Base-by-base conservation (phyloP, 2,113 vertebrate genomes). In the Lepidothrix coronata region DNA sequence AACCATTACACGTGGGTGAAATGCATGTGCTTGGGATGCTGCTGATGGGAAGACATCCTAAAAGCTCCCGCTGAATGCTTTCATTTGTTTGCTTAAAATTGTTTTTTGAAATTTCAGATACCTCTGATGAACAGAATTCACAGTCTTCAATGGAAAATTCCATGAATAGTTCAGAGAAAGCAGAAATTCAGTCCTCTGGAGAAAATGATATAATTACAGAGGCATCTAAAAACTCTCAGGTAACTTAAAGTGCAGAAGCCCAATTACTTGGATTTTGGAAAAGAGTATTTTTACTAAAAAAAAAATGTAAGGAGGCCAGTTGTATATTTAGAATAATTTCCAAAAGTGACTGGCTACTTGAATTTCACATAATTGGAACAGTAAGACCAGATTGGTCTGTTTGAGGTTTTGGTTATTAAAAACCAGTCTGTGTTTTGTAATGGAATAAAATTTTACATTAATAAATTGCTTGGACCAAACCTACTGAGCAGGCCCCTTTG, bases 181-280 rank as follows among this genome's bases (percentile, higher is more conserved):
- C 97, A 87, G 99, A 99, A 93, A 96, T 98, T 77, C 98, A 98
- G 97, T 98, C 97, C 25, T 98, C 98, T 92, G 98, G 98, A 49
- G 99, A 98, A 89, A 98, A 98, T 8, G 99, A 99, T 70, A 96
- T 98, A 79, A 96, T 98, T 57, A 96, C 98, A 93, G 99, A 99
- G 97, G 96, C 97, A 52, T 96, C 98, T 81, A 98, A 99, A 98
- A 97, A 98, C 97, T 98, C 99, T 99, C 99, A 99, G 99, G 99
- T 99, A 98, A 97, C 77, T 86, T 91, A 35, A 91, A 79, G 27
- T 8, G 2, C 39, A 70, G 30, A 85, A 92, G 30, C 11, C 16
- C 2, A 1, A 49, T 77, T 80, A 25, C n/a, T 44, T 66, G 33
- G 55, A 43, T 72, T 48, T 89, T 77, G 68, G 41, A 63, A 83